These are phyloP conservation scores for Anser brachyrhynchus DNA, from an alignment of 2,113 vertebrate genomes.

Conservation along the genomic window DNA sequence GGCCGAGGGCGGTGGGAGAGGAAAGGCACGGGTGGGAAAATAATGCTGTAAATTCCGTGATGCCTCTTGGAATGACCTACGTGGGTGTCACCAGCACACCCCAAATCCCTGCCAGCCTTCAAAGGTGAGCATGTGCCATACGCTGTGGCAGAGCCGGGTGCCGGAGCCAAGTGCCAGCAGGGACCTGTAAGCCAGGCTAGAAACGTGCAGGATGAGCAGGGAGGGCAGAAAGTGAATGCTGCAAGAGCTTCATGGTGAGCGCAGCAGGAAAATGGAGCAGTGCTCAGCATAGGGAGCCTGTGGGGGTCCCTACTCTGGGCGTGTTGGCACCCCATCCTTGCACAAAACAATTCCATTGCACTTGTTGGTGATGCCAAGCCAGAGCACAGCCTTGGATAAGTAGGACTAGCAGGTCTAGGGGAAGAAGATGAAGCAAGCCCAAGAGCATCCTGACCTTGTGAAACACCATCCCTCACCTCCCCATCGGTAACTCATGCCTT, in stretches of 20 bases:
- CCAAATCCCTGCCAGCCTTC: no score
- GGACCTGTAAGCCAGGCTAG: no score
- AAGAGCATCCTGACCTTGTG: not conserved
- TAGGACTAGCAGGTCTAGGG: not conserved
- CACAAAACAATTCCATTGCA: not conserved
- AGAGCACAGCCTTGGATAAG: not conserved
- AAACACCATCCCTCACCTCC: not conserved
- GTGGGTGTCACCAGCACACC: no score
- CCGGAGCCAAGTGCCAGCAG: not conserved
- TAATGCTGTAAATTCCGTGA: no score
- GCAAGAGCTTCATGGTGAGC: not conserved
- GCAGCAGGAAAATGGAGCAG: not conserved
- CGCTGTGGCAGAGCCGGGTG: not conserved
- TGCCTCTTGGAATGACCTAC: no score
- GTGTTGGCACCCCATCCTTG: not conserved
- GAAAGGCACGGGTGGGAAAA: no score
- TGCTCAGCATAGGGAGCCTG: not conserved
- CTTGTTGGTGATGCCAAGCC: not conserved
- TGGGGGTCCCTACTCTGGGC: not conserved
- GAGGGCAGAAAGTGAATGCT: not conserved
- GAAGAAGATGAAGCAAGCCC: not conserved
- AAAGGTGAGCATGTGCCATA: no score
- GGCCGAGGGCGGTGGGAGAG: no score
- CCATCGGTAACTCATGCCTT: no score
- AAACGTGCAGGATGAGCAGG: not conserved